Evolutionary conservation across 2,888 invertebrate genomes (phyloP).

Genomic region (Drosophila siamana): DNA sequence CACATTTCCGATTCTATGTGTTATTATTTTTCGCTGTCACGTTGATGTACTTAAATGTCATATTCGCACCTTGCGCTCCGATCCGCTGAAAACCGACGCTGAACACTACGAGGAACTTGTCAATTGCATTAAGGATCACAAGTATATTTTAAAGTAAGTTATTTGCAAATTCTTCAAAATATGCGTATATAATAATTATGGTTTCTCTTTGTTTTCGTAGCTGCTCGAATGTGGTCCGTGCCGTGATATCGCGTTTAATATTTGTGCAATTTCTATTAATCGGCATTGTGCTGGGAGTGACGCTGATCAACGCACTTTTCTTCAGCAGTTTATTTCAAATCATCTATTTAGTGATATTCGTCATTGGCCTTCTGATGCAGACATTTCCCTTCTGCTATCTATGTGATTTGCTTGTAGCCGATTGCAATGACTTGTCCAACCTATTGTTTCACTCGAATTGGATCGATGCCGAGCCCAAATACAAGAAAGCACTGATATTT

Average conservation of each 20-base stretch:
- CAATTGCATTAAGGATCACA: slow-evolving; percentile 51
- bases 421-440: slow-evolving; percentile 42
- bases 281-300: slow-evolving; percentile 51
- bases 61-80: slow-evolving; percentile 41
- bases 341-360: slow-evolving; percentile 44
- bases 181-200: background rate
- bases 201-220: slow-evolving; percentile 23
- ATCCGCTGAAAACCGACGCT: slow-evolving; percentile 27
- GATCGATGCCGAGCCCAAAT: slow-evolving; percentile 53
- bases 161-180: background rate
- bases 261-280: slow-evolving; percentile 59
- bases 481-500: slow-evolving; percentile 30
- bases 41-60: slow-evolving; percentile 54
- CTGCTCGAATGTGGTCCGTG: slow-evolving; percentile 45
- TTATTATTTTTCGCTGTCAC: slow-evolving; percentile 43
- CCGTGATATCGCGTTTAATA: slow-evolving; percentile 49
- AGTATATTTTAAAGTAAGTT: slow-evolving; percentile 51
- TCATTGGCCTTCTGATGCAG: slow-evolving; percentile 42
- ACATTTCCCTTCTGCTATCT: slow-evolving; percentile 65
- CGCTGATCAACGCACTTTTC: slow-evolving; percentile 51
- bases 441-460: slow-evolving; percentile 51
- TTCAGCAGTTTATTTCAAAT: slow-evolving; percentile 47
- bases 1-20: slow-evolving; percentile 10
- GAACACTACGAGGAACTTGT: slow-evolving; percentile 61
- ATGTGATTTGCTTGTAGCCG: slow-evolving; percentile 48